Base-by-base conservation (phyloP, 2,113 vertebrate genomes). In the Indri indri region DNA sequence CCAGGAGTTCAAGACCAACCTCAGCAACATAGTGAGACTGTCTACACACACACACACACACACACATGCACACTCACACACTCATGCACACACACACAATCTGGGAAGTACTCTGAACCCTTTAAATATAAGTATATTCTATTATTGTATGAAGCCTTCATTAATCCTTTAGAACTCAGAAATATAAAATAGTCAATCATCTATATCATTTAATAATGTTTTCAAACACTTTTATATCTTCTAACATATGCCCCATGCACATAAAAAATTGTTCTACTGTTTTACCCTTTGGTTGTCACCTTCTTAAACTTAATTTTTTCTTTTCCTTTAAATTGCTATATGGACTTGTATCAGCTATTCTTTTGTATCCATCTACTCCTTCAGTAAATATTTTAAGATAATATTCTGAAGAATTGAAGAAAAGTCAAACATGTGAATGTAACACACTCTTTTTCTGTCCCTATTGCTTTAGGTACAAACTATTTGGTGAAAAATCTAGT, bases 381-480 rank as follows among this genome's bases (percentile, higher is more conserved):
- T 1, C 18, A 63, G 17, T 70, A 32, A 83, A 52, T 93, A 85
- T 81, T 91, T 59, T 81, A 65, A 94, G 32, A n/a, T 65, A 47
- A n/a, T 61, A 54, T 40, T 80, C 70, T 91, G 73, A 9, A 13
- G 10, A 22, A 77, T 13, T 65, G 40, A 66, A 85, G 73, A 27
- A 2, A 4, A 2, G 40, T 6, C 57, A 32, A 17, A 2, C 2
- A 59, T 14, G 1, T 63, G 30, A 76, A 2, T 89, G 76, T 79
- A 25, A 1, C 6, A 82, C 59, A 42, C 5, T 22, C 34, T 57
- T 81, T 52, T 88, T 71, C 10, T 80, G n/a, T 8, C 65, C 86
- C 61, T 81, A 17, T 13, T 1, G 8, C 83, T 12, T 96, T 95
- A 99, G 99, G 96, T 79, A 98, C 94, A 97, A 40, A 81, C 57